Evolutionary conservation across 1,140 invertebrate species (phyloP), one percentile per base, ranked within the genome.

Genomic region (Drosophila orosa): DNA sequence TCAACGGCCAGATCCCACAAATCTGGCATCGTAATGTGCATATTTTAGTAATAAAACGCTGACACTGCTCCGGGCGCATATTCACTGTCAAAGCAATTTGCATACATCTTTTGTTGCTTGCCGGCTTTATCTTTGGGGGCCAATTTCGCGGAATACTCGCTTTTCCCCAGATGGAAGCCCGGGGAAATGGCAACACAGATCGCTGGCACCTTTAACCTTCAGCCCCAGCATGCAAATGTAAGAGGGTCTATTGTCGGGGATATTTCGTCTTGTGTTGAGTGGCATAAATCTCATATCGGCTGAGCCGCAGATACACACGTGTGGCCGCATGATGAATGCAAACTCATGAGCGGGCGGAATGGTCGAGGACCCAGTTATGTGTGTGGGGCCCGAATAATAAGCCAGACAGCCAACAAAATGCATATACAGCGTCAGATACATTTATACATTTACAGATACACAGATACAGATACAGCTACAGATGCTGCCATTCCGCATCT

Each of bases 1-100:
- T 37, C 67, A 65, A 58, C 45, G 45, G 44, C 47, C 25, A 63
- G 42, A 60, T 63, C 27, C 47, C 45, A 55, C 82, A 68, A 86
- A 78, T 73, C 61, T 59, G 39, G 29, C 31, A 33, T 31, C 10
- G 79, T 65, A 79, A 79, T 66, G 76, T 78, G 67, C 78, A 86
- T 86, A 85, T 82, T 63, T 86, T 81, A 83, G 52, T 57, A 71
- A 87, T 86, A 86, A 78, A 80, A 74, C 33, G 78, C 63, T 80
- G 76, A 72, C 78, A 78, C 37, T 58, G 76, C 74, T 45, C 40
- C 35, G 40, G 74, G 48, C 59, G 39, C 66, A 57, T 56, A 62
- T 69, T 59, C 78, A 69, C 78, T 79, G 74, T 66, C 83, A 86
- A 67, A 72, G 75, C 72, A 69, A 86, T 86, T 86, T 86, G 66